Evolutionary conservation across 2,113 vertebrate species (phyloP).

Genomic region (Hypocryptadius cinnamomeus): DNA sequence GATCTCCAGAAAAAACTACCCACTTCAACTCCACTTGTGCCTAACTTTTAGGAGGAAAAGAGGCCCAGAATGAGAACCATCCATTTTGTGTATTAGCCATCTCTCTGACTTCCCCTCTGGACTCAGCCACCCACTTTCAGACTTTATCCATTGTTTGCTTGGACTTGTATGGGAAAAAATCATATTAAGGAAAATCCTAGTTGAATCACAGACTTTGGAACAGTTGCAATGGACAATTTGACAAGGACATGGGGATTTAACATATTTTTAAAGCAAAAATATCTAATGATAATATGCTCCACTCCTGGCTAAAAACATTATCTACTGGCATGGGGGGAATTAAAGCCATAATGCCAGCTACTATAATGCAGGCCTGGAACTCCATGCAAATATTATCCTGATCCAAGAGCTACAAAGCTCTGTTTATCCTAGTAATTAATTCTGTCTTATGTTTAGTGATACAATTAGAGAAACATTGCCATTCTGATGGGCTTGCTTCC

Average conservation of each 20-base stretch:
- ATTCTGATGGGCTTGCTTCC: constrained; percentile 35
- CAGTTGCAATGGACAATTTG: neutral
- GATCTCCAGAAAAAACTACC: neutral
- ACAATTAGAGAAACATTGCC: constrained; percentile 36
- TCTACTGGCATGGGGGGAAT: constrained; percentile 21
- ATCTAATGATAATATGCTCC: neutral
- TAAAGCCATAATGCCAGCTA: neutral
- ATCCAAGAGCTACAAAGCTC: constrained; percentile 46
- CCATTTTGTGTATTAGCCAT: constrained; percentile 19
- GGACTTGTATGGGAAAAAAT: neutral
- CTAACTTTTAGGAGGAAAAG: neutral
- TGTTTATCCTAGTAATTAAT: constrained; percentile 57
- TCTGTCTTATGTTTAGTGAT: constrained; percentile 38
- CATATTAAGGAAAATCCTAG: neutral
- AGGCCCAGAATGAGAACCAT: neutral
- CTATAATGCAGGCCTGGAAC: constrained; percentile 34
- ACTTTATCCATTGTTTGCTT: constrained; percentile 38
- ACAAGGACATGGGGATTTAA: neutral
- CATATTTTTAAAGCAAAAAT: constrained; percentile 3
- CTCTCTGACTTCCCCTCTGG: neutral
- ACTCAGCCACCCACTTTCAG: neutral
- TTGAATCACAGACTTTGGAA: neutral
- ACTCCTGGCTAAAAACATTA: constrained; percentile 16
- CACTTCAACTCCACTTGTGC: neutral
- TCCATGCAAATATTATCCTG: constrained; percentile 5